Evolutionary conservation across 1,140 invertebrate species (phyloP).

Genomic region (Gyrodactylus bullatarudis): DNA sequence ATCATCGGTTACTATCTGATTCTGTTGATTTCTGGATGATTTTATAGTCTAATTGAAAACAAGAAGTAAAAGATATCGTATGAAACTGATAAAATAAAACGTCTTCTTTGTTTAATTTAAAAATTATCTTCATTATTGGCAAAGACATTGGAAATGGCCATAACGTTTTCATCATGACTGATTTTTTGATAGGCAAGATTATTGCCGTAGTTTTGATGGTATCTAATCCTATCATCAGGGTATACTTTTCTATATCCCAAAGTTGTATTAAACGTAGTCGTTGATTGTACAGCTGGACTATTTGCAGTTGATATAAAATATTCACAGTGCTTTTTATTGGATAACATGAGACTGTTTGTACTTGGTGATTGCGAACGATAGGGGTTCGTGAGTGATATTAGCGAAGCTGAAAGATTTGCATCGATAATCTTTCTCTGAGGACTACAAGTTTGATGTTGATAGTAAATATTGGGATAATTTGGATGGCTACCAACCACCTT

Average conservation of each 20-base stretch:
- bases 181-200: too few relatives aligned
- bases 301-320: not conserved
- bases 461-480: not conserved
- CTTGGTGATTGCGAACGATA: not conserved
- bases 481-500: too few relatives aligned
- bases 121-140: too few relatives aligned
- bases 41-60: too few relatives aligned
- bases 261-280: not conserved
- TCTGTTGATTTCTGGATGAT: too few relatives aligned
- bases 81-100: too few relatives aligned
- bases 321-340: too few relatives aligned
- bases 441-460: too few relatives aligned
- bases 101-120: too few relatives aligned
- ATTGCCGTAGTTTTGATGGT: not conserved
- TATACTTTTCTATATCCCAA: not conserved
- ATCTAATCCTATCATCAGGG: not conserved
- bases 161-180: not conserved
- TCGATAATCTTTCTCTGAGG: not conserved
- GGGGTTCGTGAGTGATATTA: not conserved
- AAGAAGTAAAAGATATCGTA: too few relatives aligned
- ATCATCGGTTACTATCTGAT: too few relatives aligned
- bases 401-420: not conserved
- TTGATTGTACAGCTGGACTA: not conserved
- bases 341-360: not conserved
- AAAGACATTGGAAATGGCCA: not conserved